phyloP scores from a whole-genome alignment of 2,797 vertebrate species.

The Microcaecilia unicolor region DNA sequence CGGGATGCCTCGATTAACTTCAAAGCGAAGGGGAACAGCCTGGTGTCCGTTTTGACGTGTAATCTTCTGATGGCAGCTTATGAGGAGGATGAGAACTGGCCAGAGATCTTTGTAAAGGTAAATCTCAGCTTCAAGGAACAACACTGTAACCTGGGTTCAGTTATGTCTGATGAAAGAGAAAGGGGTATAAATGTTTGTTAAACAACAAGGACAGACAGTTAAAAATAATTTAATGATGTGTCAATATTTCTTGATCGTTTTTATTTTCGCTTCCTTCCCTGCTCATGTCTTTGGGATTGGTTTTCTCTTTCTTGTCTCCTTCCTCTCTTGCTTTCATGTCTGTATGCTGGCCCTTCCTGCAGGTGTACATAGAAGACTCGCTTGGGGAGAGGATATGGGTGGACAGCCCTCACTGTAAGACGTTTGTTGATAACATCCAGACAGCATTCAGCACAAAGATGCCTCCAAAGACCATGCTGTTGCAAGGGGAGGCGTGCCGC shows the following conservation, averaged over 20 bases:
- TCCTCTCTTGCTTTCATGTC: too few relatives aligned
- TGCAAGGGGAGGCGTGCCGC: constrained; percentile 78
- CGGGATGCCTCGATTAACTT: constrained; percentile 93
- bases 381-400: constrained; percentile 96
- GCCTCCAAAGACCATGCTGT: constrained; percentile 88
- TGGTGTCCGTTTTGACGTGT: constrained; percentile 89
- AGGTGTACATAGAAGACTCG: constrained; percentile 98
- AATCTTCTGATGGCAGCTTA: constrained; percentile 96
- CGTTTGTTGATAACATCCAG: constrained; percentile 93
- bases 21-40: constrained; percentile 94
- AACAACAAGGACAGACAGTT: too few relatives aligned
- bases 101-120: constrained; percentile 95
- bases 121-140: not conserved
- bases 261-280: too few relatives aligned
- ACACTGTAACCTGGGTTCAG: too few relatives aligned
- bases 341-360: not conserved
- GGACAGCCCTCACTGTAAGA: constrained; percentile 93
- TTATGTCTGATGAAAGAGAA: too few relatives aligned
- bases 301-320: too few relatives aligned
- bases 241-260: too few relatives aligned
- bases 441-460: constrained; percentile 93
- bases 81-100: constrained; percentile 97
- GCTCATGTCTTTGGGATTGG: too few relatives aligned
- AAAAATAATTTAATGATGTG: too few relatives aligned
- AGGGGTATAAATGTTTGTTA: too few relatives aligned